These are phyloP conservation scores for Papilio polytes DNA, from an alignment of 1,140 invertebrate genomes.

Conservation along the genomic window DNA sequence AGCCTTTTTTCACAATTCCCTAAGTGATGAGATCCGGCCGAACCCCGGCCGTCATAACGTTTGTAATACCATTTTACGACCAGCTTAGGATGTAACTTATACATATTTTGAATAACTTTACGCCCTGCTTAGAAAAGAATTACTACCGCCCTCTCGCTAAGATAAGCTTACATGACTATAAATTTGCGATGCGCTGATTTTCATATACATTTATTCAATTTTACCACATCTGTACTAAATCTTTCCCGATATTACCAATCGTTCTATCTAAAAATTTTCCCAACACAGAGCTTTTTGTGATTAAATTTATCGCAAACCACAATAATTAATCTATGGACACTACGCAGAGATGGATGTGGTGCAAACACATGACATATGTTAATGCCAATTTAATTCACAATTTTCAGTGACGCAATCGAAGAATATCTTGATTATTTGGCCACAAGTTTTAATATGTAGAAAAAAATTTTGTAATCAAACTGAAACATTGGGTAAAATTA, in stretches of 20 bases:
- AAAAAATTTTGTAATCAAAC: no score
- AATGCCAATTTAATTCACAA: background rate
- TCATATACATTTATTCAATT: conserved; percentile 13
- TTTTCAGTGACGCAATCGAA: no score
- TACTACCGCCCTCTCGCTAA: conserved; percentile 54
- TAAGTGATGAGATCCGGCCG: conserved; percentile 76
- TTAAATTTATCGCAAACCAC: conserved; percentile 18
- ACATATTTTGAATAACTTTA: conserved; percentile 80
- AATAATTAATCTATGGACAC: background rate
- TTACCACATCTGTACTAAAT: background rate
- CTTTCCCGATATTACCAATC: background rate
- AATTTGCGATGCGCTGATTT: conserved; percentile 49
- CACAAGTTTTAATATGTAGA: no score
- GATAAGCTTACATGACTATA: conserved; percentile 69
- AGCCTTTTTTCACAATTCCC: conserved; percentile 52
- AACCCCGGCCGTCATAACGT: conserved; percentile 74
- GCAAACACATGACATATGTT: background rate
- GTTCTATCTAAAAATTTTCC: background rate
- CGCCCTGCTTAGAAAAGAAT: conserved; percentile 70
- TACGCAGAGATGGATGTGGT: background rate
- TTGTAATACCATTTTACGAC: conserved; percentile 79
- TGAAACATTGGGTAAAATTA: no score
- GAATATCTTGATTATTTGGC: no score
- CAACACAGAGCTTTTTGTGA: background rate
- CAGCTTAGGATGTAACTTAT: conserved; percentile 78